These are phyloP conservation scores for Coptodon bakossiorum DNA, from an alignment of 2,113 vertebrate species.

Conservation along the genomic window DNA sequence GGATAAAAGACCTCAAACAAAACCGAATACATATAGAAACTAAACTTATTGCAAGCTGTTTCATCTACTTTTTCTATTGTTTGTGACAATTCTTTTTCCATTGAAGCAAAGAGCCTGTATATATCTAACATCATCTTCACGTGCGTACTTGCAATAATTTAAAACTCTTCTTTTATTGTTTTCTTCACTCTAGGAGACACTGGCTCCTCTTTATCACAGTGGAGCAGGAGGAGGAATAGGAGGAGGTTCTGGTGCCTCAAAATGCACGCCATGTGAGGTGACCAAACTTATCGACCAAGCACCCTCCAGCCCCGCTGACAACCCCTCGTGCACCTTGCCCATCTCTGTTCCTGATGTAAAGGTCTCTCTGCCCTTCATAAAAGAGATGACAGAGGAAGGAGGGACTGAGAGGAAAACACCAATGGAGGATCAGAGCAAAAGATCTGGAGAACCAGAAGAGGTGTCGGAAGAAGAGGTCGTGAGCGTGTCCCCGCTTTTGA, in stretches of 20 bases:
- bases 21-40: neutral
- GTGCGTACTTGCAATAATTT: neutral
- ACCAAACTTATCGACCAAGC: conserved; percentile 57
- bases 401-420: neutral
- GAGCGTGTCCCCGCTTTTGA: conserved; percentile 33
- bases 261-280: conserved; percentile 51
- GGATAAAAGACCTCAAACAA: neutral
- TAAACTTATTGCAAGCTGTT: neutral
- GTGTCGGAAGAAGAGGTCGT: conserved; percentile 51
- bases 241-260: conserved; percentile 10
- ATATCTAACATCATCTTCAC: neutral
- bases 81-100: neutral
- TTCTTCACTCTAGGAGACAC: conserved; percentile 58
- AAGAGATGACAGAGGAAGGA: neutral
- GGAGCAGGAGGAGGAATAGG: conserved; percentile 28
- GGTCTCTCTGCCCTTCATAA: conserved; percentile 20
- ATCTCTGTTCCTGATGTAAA: neutral
- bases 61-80: neutral
- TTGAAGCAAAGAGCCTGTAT: neutral
- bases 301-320: conserved; percentile 18
- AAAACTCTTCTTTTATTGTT: neutral
- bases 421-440: conserved; percentile 9
- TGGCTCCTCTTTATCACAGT: conserved; percentile 64
- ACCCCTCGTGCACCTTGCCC: conserved; percentile 30
- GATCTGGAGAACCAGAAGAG: conserved; percentile 47